Conservation (phyloP, 2,113 vertebrate species). For the Spea bombifrons region DNA sequence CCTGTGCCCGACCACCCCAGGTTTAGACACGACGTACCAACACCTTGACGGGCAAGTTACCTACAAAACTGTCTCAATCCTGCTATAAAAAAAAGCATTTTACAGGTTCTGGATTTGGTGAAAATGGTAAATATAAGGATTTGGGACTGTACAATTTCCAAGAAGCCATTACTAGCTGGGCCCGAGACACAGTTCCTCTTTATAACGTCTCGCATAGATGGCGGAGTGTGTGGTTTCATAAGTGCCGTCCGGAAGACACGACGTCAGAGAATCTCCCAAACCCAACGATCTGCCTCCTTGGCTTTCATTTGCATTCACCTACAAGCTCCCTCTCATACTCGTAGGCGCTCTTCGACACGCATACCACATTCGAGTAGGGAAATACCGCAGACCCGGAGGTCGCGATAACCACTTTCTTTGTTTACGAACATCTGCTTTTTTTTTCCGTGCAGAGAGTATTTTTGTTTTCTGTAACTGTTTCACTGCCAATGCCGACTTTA, state of each 20-base stretch:
- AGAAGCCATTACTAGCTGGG: not conserved
- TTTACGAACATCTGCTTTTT: conserved; percentile 5
- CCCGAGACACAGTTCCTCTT: conserved; percentile 3
- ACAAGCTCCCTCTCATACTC: conserved; percentile 5
- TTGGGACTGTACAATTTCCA: not conserved
- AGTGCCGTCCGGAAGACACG: not conserved
- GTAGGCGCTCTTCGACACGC: conserved; percentile 8
- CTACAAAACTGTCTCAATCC: too few species aligned
- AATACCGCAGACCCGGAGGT: conserved; percentile 31
- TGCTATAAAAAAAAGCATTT: too few species aligned
- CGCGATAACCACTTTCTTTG: conserved; percentile 18
- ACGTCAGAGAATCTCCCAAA: conserved; percentile 11
- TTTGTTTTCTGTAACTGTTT: not conserved
- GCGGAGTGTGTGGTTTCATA: conserved; percentile 4
- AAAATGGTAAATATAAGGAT: not conserved
- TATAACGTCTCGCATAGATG: conserved; percentile 6
- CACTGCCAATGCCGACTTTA: not conserved
- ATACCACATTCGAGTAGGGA: conserved; percentile 29
- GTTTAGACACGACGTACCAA: too few species aligned
- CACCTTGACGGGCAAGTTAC: too few species aligned
- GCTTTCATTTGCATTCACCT: conserved; percentile 6
- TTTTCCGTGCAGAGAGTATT: conserved; percentile 4
- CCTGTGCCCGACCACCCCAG: too few species aligned
- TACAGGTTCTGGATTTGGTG: not conserved
- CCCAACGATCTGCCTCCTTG: not conserved